These are phyloP conservation scores for Corella eumyota DNA, from an alignment of 23 tunicate species.

Conservation along the genomic window DNA sequence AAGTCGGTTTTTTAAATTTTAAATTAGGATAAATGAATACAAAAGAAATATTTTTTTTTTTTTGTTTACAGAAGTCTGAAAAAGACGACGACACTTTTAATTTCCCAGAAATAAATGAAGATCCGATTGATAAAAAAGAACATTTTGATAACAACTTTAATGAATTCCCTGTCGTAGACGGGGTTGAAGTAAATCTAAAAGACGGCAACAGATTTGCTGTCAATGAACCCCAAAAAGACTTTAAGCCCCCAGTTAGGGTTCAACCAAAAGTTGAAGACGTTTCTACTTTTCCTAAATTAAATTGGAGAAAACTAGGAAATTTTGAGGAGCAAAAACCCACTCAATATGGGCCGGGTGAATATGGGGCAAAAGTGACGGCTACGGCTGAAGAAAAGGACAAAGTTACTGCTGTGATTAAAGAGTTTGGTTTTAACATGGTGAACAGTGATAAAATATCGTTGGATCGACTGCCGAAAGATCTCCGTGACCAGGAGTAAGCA, in stretches of 20 bases:
- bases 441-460: conserved; percentile 93
- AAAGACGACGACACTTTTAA: no score
- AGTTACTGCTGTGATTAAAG: conserved; percentile 78
- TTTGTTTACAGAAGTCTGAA: no score
- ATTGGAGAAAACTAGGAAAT: conserved; percentile 72
- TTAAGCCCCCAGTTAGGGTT: not conserved
- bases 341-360: conserved; percentile 93
- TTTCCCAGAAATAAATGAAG: no score
- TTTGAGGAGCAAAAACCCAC: conserved; percentile 45
- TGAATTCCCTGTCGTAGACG: conserved; percentile 61
- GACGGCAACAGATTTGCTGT: conserved; percentile 21
- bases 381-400: conserved; percentile 46
- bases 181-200: conserved; percentile 66
- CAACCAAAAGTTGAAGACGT: not conserved
- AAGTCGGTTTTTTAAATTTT: no score
- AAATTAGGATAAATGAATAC: no score
- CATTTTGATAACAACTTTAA: not conserved
- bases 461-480: conserved; percentile 90
- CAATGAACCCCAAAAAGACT: not conserved
- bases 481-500: conserved; percentile 89
- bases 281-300: conserved; percentile 28
- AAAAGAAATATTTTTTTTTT: no score
- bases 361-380: conserved; percentile 68
- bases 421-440: conserved; percentile 97
- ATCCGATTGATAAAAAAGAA: no score